These are phyloP conservation scores for Vultur gryphus DNA, from an alignment of 2,797 vertebrate genomes.

Conservation along the genomic window DNA sequence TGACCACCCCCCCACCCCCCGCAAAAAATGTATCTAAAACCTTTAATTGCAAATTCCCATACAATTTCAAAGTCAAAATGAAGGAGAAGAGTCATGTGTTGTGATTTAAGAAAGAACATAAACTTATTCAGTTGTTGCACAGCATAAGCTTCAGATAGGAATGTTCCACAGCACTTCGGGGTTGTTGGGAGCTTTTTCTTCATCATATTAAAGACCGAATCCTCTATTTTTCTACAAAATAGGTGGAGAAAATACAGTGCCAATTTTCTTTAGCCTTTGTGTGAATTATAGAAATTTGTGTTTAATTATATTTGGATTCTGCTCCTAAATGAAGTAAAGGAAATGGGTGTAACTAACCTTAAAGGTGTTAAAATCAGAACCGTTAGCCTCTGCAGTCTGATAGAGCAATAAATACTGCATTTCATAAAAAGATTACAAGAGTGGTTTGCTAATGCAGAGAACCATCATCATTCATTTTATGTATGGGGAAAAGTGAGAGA, in stretches of 20 bases:
- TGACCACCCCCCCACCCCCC: not conserved
- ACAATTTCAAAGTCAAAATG: not conserved
- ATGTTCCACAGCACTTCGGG: not conserved
- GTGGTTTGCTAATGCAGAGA: not conserved
- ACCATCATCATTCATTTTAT: not conserved
- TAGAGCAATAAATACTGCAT: not conserved
- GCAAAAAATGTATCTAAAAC: not conserved
- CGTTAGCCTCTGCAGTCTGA: not conserved
- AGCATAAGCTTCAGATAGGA: not conserved
- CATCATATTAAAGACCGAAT: not conserved
- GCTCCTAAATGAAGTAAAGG: not conserved
- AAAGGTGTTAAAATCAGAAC: not conserved
- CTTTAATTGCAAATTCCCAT: not conserved
- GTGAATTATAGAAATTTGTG: not conserved
- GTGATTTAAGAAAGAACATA: not conserved
- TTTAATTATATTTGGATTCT: not conserved
- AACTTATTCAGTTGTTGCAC: not conserved
- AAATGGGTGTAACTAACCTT: not conserved
- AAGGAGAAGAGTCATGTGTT: not conserved
- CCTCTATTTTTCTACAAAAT: not conserved
- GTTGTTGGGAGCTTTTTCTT: not conserved
- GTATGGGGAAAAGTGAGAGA: not conserved
- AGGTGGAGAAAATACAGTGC: not conserved
- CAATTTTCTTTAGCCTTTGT: not conserved
- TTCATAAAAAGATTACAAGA: not conserved